These are phyloP conservation scores for Gymnoscopelus microlampas DNA, from an alignment of 2,797 vertebrate genomes.

Conservation along the genomic window DNA sequence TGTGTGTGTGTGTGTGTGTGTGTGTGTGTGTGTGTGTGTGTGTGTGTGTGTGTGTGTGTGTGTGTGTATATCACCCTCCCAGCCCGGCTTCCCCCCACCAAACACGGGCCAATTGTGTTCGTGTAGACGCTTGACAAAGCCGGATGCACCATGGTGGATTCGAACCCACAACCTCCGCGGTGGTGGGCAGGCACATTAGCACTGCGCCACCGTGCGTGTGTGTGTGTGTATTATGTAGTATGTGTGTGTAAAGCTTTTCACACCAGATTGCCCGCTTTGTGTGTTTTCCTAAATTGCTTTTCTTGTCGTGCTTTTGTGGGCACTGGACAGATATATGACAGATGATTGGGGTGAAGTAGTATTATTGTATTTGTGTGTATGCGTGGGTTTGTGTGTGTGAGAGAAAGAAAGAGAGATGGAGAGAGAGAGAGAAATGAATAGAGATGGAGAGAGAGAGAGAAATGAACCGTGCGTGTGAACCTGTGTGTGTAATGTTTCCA, in stretches of 20 bases:
- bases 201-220: too few species aligned
- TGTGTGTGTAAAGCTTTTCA: neutral
- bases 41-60: slow-evolving; percentile 10
- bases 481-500: too few species aligned
- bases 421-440: neutral
- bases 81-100: too few species aligned
- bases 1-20: slow-evolving; percentile 4
- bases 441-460: too few species aligned
- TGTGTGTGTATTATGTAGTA: too few species aligned
- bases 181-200: too few species aligned
- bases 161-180: too few species aligned
- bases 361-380: slow-evolving; percentile 11
- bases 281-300: slow-evolving; percentile 31
- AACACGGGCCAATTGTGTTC: too few species aligned
- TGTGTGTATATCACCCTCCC: neutral
- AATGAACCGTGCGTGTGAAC: too few species aligned
- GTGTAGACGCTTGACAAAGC: too few species aligned
- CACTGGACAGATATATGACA: slow-evolving; percentile 5
- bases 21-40: slow-evolving; percentile 4
- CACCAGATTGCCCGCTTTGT: slow-evolving; percentile 23
- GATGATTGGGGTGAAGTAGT: slow-evolving; percentile 10
- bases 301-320: slow-evolving; percentile 4
- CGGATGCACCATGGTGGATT: too few species aligned
- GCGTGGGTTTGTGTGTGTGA: neutral
- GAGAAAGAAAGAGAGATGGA: neutral